Evolutionary conservation across 2,797 vertebrate species (phyloP), one percentile per base, ranked within the genome.

Genomic region (Acrossocheilus wenchowensis): DNA sequence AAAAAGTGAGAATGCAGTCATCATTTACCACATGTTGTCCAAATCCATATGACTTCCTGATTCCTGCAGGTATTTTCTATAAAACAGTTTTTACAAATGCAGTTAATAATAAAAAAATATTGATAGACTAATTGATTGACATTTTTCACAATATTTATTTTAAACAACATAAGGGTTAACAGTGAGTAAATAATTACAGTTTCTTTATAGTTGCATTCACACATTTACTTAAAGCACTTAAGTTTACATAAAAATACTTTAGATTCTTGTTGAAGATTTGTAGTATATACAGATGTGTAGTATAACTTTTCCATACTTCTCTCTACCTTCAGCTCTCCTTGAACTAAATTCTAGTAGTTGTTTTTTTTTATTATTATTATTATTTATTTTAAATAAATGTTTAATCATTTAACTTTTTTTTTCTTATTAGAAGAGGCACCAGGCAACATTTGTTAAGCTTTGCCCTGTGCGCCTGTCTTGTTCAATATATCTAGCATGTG

Each of bases 401-500:
- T 78, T 45, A 45, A 45, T 62, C 36, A 64, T 23, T 39, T 1
- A 39, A 66, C 7, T 43, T 75, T 30, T 52, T 11, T 82, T 17
- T 74, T 66, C 0, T 72, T 72, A 86, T 75, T 86, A 66, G 45
- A 86, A 81, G 43, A 23, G 78, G 34, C 78, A 86, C 78, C 39
- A 81, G 57, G 78, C 57, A 64, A 81, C 54, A 74, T 75, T 52
- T 81, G 78, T 81, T 64, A 54, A 75, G 78, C 69, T 48, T 41
- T 75, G 11, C 57, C 79, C 71, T 52, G 71, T 75, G 69, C 10
- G 0, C 43, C 60, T 75, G 78, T 86, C 78, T 75, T 50, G 30
- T 85, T 80, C 26, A 48, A 41, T 81, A 66, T 66, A 74, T 81
- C 71, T 66, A 50, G 78, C 43, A 81, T 81, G 43, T 74, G 71